A percentile compares a stretch with the other conserved stretches of the same genome.
These are phyloP conservation scores for Coendou prehensilis DNA, from an alignment of 2,797 vertebrate genomes.

Conservation along the genomic window DNA sequence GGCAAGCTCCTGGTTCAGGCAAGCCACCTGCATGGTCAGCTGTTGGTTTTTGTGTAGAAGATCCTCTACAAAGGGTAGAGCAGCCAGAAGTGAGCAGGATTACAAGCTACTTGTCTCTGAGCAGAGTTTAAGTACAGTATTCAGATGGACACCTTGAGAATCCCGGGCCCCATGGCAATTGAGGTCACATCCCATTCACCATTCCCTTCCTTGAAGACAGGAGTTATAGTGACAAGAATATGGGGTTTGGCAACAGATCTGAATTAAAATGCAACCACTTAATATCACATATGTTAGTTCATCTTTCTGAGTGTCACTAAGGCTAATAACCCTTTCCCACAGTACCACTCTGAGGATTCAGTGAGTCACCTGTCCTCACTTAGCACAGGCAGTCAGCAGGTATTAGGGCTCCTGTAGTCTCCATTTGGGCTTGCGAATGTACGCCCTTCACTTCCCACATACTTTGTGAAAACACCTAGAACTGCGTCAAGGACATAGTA, in stretches of 20 bases:
- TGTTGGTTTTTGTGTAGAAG: conserved; percentile 76
- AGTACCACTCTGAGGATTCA: conserved; percentile 4
- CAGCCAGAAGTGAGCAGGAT: conserved; percentile 57
- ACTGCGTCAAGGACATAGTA: background rate
- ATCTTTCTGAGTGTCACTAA: conserved; percentile 47
- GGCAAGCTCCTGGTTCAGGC: conserved; percentile 83
- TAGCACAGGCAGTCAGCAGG: conserved; percentile 10
- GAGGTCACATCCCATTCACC: background rate
- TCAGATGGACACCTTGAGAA: background rate
- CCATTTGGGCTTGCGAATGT: conserved; percentile 42
- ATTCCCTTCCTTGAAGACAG: conserved; percentile 22
- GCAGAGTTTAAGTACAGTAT: background rate
- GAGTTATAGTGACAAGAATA: conserved; percentile 6
- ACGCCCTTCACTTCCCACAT: background rate
- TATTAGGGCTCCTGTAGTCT: conserved; percentile 18
- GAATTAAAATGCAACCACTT: conserved; percentile 51
- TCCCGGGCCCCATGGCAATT: background rate
- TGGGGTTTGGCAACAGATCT: background rate
- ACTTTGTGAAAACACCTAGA: conserved; percentile 52
- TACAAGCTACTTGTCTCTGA: background rate
- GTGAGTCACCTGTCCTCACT: background rate
- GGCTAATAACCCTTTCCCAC: background rate
- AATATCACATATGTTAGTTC: conserved; percentile 4
- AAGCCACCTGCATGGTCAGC: conserved; percentile 77
- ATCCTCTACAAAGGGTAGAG: conserved; percentile 71